Percentiles rank a stretch among this genome's conserved stretches.
phyloP scores from a whole-genome alignment of 2,113 vertebrate species.

The Condylura cristata region DNA sequence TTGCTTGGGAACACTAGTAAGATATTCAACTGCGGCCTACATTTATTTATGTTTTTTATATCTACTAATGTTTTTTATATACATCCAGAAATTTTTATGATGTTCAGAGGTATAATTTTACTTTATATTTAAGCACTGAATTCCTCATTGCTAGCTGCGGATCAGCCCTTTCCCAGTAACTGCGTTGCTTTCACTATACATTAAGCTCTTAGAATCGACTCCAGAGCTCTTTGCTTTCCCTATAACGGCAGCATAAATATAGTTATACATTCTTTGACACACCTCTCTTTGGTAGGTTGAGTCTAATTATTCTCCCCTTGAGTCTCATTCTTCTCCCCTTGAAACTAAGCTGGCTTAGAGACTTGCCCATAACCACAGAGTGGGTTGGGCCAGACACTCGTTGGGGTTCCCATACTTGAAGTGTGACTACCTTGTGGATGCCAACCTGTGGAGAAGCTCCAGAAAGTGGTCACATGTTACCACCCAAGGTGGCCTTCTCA shows the following conservation, averaged over 20 bases:
- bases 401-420: neutral
- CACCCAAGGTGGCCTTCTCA: neutral
- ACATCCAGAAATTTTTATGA: neutral
- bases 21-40: neutral
- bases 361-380: neutral
- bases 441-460: neutral
- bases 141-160: neutral
- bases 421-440: neutral
- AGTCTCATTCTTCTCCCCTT: neutral
- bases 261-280: neutral
- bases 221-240: neutral
- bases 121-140: neutral
- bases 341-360: neutral
- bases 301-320: neutral
- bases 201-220: neutral
- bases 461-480: neutral
- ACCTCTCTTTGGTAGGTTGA: neutral
- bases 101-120: neutral
- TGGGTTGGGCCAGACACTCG: fast-evolving
- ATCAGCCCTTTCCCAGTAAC: too few species aligned
- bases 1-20: neutral
- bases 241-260: neutral
- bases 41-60: neutral
- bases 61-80: neutral
- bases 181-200: neutral